These are phyloP conservation scores for Drosophila ficusphila DNA, from an alignment of 1,140 invertebrate genomes.

Conservation along the genomic window DNA sequence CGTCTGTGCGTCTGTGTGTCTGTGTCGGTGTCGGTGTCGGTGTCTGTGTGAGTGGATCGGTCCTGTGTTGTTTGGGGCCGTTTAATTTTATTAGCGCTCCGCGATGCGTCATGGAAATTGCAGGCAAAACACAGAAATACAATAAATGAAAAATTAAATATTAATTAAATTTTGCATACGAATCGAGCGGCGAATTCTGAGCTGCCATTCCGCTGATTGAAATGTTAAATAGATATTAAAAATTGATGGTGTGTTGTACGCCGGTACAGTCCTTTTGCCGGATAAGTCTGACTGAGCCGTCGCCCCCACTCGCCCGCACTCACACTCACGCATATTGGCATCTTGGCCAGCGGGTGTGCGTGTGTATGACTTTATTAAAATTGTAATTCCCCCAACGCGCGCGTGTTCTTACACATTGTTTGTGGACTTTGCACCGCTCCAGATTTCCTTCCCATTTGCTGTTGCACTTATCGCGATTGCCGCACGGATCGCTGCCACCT, in stretches of 20 bases:
- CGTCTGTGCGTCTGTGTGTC: constrained; percentile 16
- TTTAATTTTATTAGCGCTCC: constrained; percentile 71
- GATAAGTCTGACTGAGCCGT: constrained; percentile 21
- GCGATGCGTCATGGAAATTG: constrained; percentile 51
- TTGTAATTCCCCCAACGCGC: constrained; percentile 50
- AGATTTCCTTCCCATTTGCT: constrained; percentile 39
- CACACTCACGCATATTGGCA: constrained; percentile 7
- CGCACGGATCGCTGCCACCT: constrained; percentile 11
- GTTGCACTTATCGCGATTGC: constrained; percentile 58
- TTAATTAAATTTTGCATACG: constrained; percentile 65
- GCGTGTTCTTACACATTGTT: constrained; percentile 67
- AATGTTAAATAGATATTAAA: constrained; percentile 78
- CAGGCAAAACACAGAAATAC: constrained; percentile 53
- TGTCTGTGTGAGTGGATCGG: constrained; percentile 20
- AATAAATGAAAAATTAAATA: constrained; percentile 81
- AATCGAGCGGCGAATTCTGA: constrained; percentile 26
- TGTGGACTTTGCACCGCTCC: constrained; percentile 50
- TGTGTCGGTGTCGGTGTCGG: constrained; percentile 21
- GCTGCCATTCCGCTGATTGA: constrained; percentile 54
- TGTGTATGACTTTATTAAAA: constrained; percentile 79
- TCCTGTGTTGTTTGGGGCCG: constrained; percentile 31
- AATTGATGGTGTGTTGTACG: constrained; percentile 53
- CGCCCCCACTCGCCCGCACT: not conserved
- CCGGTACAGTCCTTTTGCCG: not conserved
- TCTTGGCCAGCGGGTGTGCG: constrained; percentile 55